Evolutionary conservation across 1,140 invertebrate species (phyloP), one percentile per base, ranked within the genome.

Genomic region (Papilio polytes): DNA sequence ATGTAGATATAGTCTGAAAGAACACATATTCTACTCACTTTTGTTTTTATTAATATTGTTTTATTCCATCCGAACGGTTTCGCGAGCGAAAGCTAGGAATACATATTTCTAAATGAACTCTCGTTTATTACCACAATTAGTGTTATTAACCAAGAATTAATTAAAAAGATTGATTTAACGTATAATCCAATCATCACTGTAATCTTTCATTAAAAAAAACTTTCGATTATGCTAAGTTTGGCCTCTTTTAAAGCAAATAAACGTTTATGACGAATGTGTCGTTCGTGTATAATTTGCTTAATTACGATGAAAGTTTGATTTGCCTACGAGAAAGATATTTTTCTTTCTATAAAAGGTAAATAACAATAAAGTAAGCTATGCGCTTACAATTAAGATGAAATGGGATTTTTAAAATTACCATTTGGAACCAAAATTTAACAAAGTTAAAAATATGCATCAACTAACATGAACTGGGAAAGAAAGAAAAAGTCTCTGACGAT

Each of bases 201-300:
- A 53, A 56, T 56, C 36, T 78, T 63, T 78, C 56, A 41, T 59
- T 22, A 76, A 51, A 20, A n/a, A 59, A 63, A 66, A 78, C 77
- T 78, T 78, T 78, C 77, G 59, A 66, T 51, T 78, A 44, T 78
- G 36, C 59, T 41, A 66, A 66, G 36, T 78, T 78, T 78, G 59
- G 7, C 48, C 44, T 66, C 36, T 78, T 78, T 63, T 66, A 22
- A 66, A 78, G 36, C 31, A 78, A 44, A 78, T 63, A 78, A 63
- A 63, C 77, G 77, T 78, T 78, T 66, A 78, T 63, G 77, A 78
- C 10, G 41, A 63, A 78, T 44, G 20, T 44, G 41, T 26, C 56
- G 36, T 63, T 78, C 41, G 36, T 20, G 77, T 76, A 48, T 76
- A 76, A 76, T 76, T 76, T 44, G 44, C 74, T 76, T 76, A 51